Percentiles rank a stretch among this genome's conserved stretches.
These are phyloP conservation scores for Idaea straminata DNA, from an alignment of 2,888 invertebrate genomes.

Conservation along the genomic window DNA sequence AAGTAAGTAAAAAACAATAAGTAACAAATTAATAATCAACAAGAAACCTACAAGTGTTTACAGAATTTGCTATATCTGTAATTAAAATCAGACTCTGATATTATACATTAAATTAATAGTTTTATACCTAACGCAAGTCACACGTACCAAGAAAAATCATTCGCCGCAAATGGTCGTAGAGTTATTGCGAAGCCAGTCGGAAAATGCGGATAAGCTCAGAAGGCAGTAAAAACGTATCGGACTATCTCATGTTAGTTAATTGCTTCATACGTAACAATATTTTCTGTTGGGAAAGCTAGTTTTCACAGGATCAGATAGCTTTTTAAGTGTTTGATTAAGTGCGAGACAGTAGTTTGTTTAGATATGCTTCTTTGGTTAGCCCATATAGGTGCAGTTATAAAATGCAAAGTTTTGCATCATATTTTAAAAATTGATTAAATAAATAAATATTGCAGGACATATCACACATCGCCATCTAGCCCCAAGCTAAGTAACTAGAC, in stretches of 20 bases:
- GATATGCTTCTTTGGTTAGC: too few relatives aligned
- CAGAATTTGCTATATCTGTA: neutral
- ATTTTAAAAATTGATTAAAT: neutral
- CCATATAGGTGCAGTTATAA: neutral
- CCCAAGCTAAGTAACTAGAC: too few relatives aligned
- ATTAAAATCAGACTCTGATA: neutral
- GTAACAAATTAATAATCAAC: neutral
- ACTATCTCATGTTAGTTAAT: constrained; percentile 23
- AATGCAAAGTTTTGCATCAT: neutral
- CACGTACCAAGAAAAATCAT: constrained; percentile 52
- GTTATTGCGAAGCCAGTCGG: constrained; percentile 40
- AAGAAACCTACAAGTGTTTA: neutral
- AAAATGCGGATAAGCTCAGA: constrained; percentile 50
- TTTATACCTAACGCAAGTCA: neutral
- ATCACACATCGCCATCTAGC: too few relatives aligned
- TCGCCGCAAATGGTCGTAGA: constrained; percentile 55
- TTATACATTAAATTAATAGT: neutral
- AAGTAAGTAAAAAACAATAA: neutral
- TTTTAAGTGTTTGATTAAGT: neutral
- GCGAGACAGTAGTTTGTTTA: neutral
- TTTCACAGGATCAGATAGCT: constrained; percentile 11
- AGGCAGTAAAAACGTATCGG: constrained; percentile 37
- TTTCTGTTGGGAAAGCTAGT: constrained; percentile 1
- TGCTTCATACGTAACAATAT: constrained; percentile 8
- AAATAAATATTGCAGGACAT: too few relatives aligned